These are phyloP conservation scores for Dolichomitus sp. DNA, from an alignment of 2,888 invertebrate genomes.

Conservation along the genomic window DNA sequence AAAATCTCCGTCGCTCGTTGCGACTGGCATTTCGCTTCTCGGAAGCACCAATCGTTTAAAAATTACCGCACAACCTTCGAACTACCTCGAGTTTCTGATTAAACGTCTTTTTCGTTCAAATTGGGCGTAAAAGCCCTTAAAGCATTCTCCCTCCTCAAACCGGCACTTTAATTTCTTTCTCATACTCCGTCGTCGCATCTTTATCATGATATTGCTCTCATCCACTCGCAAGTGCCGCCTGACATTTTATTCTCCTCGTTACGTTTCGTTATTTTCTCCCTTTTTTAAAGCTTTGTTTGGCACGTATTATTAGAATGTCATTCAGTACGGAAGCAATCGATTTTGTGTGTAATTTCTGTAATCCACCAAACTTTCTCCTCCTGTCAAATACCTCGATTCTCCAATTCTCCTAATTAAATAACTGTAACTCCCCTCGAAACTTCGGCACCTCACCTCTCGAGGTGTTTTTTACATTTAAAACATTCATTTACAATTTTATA, in stretches of 20 bases:
- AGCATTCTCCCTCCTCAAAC: conserved; percentile 67
- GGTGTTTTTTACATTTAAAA: conserved; percentile 79
- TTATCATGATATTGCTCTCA: conserved; percentile 31
- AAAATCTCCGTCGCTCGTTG: conserved; percentile 36
- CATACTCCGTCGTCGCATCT: conserved; percentile 3
- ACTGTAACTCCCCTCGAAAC: conserved; percentile 53
- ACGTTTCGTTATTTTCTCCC: conserved; percentile 70
- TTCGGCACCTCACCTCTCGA: conserved; percentile 36
- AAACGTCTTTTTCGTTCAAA: conserved; percentile 60
- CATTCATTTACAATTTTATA: conserved; percentile 80
- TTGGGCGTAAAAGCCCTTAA: conserved; percentile 68
- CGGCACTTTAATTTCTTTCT: conserved; percentile 23
- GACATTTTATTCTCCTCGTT: conserved; percentile 69
- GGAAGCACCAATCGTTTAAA: conserved; percentile 56
- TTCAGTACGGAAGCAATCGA: conserved; percentile 82
- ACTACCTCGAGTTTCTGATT: conserved; percentile 55
- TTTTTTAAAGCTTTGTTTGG: conserved; percentile 83
- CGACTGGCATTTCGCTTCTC: conserved; percentile 15
- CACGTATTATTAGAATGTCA: conserved; percentile 85
- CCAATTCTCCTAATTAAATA: conserved; percentile 62
- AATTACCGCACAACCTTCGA: conserved; percentile 71
- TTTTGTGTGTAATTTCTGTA: conserved; percentile 72
- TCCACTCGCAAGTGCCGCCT: conserved; percentile 5
- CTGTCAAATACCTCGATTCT: conserved; percentile 29
- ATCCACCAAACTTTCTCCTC: conserved; percentile 15